Conservation (phyloP, 2,113 vertebrate species). For the Tachysurus vachellii region DNA sequence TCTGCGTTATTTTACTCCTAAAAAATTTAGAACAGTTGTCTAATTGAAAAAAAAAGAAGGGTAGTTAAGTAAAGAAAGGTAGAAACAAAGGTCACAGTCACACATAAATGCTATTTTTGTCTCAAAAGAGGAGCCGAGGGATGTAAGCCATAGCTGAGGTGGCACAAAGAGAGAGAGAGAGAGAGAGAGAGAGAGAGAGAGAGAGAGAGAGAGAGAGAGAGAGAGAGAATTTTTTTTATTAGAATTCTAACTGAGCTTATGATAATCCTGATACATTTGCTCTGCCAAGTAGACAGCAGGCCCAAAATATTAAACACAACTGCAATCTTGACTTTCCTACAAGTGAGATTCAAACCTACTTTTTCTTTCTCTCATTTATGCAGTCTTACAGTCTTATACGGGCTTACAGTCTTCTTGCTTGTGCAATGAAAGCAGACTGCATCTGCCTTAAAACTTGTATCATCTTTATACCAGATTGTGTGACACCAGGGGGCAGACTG, state of each 20-base stretch:
- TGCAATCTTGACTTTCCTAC: not conserved
- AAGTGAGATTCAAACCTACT: slow-evolving; percentile 4
- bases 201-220: not conserved
- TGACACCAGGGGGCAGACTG: slow-evolving; percentile 27
- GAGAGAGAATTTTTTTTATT: slow-evolving; percentile 21
- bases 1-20: not conserved
- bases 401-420: not conserved
- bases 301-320: not conserved
- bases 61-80: slow-evolving; percentile 40
- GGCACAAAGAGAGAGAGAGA: not conserved
- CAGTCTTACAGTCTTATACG: not conserved
- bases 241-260: slow-evolving; percentile 52
- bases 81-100: slow-evolving; percentile 50
- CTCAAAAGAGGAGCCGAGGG: slow-evolving; percentile 18
- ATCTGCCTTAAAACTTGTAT: not conserved
- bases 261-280: slow-evolving; percentile 62
- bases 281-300: slow-evolving; percentile 22
- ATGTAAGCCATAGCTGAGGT: not conserved
- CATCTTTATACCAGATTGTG: not conserved
- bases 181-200: not conserved
- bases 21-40: not conserved
- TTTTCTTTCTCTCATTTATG: slow-evolving; percentile 14
- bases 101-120: slow-evolving; percentile 55
- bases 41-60: slow-evolving; percentile 5
- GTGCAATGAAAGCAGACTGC: not conserved